Conservation (phyloP, 2,113 vertebrate genomes). For the Prietella phreatophila region DNA sequence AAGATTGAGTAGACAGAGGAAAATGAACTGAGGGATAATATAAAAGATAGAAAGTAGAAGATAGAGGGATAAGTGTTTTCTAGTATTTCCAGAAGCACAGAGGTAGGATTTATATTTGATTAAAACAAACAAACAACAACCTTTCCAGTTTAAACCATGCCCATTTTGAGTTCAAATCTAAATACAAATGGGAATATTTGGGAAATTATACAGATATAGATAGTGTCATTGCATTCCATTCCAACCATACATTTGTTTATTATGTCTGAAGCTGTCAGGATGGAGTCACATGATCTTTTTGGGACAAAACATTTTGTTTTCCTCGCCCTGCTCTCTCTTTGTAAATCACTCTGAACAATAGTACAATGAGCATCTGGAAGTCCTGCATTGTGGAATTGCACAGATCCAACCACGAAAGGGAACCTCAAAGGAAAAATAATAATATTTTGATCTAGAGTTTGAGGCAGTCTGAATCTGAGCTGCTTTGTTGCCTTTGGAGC, state of each 20-base stretch:
- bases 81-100: background rate
- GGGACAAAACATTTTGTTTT: background rate
- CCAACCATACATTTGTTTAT: background rate
- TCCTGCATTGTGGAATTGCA: background rate
- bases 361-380: background rate
- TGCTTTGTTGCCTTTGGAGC: conserved; percentile 18
- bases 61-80: background rate
- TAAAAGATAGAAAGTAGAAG: too few species aligned
- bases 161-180: background rate
- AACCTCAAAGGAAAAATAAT: background rate
- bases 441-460: background rate
- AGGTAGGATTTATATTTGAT: background rate
- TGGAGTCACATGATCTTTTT: background rate
- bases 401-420: background rate
- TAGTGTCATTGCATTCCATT: background rate
- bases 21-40: background rate
- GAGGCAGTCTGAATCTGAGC: too few species aligned
- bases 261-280: background rate
- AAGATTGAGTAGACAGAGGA: background rate
- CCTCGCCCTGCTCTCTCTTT: background rate
- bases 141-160: background rate
- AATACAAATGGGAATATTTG: background rate
- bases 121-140: background rate
- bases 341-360: background rate
- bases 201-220: background rate